These are phyloP conservation scores for Myotis vivesi DNA, from an alignment of 2,797 vertebrate species.

Conservation along the genomic window DNA sequence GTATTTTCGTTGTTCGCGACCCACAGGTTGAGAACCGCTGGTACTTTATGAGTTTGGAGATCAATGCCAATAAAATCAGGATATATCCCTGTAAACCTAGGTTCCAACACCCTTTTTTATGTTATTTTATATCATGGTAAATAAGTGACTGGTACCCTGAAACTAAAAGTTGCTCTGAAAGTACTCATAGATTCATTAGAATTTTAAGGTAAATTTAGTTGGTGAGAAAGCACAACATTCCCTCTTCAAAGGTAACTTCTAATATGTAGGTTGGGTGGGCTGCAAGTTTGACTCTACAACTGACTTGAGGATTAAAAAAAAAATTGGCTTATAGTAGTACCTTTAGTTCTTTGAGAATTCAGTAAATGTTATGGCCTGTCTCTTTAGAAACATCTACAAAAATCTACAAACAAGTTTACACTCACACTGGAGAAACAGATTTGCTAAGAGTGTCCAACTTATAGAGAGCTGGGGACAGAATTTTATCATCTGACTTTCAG, in stretches of 20 bases:
- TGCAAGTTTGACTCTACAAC: background rate
- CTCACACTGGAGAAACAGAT: background rate
- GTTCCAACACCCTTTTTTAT: background rate
- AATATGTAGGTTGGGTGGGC: background rate
- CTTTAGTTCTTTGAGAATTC: conserved; percentile 31
- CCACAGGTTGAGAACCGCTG: too few relatives aligned
- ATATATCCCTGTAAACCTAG: background rate
- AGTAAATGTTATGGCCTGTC: background rate
- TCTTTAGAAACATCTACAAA: conserved; percentile 22
- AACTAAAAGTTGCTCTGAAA: background rate
- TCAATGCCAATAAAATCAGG: conserved; percentile 28
- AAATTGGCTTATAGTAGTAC: background rate
- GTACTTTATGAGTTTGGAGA: background rate
- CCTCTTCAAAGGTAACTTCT: conserved; percentile 15
- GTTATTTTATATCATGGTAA: background rate
- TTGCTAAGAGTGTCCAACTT: background rate
- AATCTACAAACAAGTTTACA: background rate
- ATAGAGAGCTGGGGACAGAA: background rate
- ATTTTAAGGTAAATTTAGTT: conserved; percentile 35
- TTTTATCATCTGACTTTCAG: background rate
- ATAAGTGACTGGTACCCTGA: background rate
- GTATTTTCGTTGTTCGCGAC: too few relatives aligned
- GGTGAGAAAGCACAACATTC: background rate
- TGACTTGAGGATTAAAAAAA: background rate
- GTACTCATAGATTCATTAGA: background rate